Conservation (phyloP, 1,140 invertebrate genomes). For the Drosophila prosaltans region DNA sequence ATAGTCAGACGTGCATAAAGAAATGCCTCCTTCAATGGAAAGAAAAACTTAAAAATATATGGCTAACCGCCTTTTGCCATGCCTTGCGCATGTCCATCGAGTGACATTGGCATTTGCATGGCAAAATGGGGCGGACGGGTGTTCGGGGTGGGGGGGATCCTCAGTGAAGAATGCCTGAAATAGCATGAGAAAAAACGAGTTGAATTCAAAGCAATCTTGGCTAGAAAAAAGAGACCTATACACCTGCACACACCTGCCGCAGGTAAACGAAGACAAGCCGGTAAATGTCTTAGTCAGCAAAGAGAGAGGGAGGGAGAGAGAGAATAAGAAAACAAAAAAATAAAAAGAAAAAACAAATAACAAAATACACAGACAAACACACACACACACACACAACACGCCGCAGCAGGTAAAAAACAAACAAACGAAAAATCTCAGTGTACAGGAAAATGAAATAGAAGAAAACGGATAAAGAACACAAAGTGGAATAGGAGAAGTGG, state of each 20-base stretch:
- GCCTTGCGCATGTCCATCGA: conserved; percentile 20
- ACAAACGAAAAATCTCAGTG: conserved; percentile 32
- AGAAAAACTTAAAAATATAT: background rate
- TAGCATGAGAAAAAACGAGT: conserved; percentile 36
- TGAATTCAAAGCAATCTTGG: conserved; percentile 41
- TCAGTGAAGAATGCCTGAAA: conserved; percentile 32
- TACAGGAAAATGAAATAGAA: conserved; percentile 17
- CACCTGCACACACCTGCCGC: conserved; percentile 52
- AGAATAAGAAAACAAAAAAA: conserved; percentile 19
- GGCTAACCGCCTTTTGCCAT: no score
- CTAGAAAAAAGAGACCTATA: conserved; percentile 23
- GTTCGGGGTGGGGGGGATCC: background rate
- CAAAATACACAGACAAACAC: conserved; percentile 20
- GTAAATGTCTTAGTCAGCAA: conserved; percentile 57
- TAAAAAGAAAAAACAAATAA: conserved; percentile 14
- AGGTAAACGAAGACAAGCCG: conserved; percentile 54
- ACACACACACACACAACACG: conserved; percentile 25
- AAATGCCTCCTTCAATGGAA: background rate
- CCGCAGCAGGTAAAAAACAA: conserved; percentile 47
- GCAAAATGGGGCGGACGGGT: background rate
- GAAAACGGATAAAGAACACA: conserved; percentile 2
- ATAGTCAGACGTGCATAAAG: conserved; percentile 17
- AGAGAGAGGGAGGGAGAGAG: conserved; percentile 13
- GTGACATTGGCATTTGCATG: conserved; percentile 44
- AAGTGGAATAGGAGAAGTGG: background rate